These are phyloP conservation scores for Nesometra sesokonis DNA, from an alignment of 35 echinoderm and acorn worm genomes.

Conservation along the genomic window DNA sequence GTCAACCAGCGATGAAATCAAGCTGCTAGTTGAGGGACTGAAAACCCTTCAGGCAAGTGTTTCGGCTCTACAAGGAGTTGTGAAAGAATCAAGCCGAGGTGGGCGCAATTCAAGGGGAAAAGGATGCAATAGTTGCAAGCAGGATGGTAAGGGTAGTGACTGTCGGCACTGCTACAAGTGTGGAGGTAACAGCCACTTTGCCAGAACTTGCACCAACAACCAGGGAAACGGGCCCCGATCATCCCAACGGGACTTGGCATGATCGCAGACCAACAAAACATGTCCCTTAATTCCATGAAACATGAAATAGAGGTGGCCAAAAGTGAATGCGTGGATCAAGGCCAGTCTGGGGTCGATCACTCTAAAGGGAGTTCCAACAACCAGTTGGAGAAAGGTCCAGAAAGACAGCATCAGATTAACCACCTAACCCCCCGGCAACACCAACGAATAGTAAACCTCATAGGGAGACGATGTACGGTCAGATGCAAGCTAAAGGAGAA, in stretches of 20 bases:
- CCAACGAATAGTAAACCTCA: conserved; percentile 12
- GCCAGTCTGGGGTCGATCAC: no score
- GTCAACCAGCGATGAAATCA: neutral
- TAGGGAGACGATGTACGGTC: conserved; percentile 21
- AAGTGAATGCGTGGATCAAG: no score
- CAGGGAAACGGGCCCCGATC: conserved; percentile 32
- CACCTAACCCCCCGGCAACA: neutral
- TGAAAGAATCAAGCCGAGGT: neutral
- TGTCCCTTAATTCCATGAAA: neutral
- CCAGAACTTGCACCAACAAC: conserved; percentile 11
- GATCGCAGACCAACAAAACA: neutral
- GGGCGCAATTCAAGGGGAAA: neutral
- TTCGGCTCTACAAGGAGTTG: neutral
- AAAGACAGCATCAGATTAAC: neutral
- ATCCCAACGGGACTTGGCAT: conserved; percentile 1
- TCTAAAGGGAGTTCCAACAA: neutral
- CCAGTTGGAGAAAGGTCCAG: neutral
- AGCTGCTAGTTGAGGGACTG: neutral
- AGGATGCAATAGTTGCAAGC: conserved; percentile 22
- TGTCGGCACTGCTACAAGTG: conserved; percentile 37
- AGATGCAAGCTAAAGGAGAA: conserved; percentile 26
- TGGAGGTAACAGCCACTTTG: conserved; percentile 35
- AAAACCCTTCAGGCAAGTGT: neutral
- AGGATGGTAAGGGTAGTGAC: neutral
- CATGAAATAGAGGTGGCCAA: no score